Conservation (phyloP, 1,140 invertebrate genomes). For the Plectus sambesii region DNA sequence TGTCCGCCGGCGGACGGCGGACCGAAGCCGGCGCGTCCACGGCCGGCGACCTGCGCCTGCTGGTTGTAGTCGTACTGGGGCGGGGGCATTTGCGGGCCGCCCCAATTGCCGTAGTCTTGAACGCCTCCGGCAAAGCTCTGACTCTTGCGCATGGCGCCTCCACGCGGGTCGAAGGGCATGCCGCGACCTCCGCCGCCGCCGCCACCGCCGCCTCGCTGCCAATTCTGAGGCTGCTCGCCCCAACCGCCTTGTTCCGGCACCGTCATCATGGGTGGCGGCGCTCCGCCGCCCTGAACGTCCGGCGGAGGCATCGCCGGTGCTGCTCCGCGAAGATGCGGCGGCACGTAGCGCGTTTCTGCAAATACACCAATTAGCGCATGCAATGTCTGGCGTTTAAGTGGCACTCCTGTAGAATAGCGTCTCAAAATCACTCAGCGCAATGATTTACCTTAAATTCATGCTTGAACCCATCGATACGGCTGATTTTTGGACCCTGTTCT, state of each 20-base stretch:
- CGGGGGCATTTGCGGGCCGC: too few species aligned
- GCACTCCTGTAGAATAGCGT: too few species aligned
- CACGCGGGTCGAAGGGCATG: too few species aligned
- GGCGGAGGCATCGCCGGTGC: constrained; percentile 8
- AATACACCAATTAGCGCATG: too few species aligned
- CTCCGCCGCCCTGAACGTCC: too few species aligned
- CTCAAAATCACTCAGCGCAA: too few species aligned
- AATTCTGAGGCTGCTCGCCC: constrained; percentile 8
- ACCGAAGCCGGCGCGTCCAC: too few species aligned
- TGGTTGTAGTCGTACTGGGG: constrained; percentile 1
- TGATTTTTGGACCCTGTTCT: too few species aligned
- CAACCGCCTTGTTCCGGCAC: constrained; percentile 4
- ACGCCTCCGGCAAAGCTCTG: constrained; percentile 34
- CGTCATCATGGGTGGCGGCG: constrained; percentile 3
- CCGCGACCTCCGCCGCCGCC: constrained; percentile 21
- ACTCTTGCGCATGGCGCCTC: constrained; percentile 24
- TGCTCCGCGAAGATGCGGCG: constrained; percentile 27
- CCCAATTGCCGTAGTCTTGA: constrained; percentile 16
- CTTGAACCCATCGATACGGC: too few species aligned
- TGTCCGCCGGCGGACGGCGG: too few species aligned
- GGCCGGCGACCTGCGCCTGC: neutral
- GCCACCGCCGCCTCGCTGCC: neutral
- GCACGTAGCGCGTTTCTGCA: constrained; percentile 28
- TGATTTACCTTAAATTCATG: too few species aligned
- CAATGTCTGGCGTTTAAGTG: too few species aligned